Conservation (phyloP, 2,113 vertebrate species). For the Alligator mississippiensis region DNA sequence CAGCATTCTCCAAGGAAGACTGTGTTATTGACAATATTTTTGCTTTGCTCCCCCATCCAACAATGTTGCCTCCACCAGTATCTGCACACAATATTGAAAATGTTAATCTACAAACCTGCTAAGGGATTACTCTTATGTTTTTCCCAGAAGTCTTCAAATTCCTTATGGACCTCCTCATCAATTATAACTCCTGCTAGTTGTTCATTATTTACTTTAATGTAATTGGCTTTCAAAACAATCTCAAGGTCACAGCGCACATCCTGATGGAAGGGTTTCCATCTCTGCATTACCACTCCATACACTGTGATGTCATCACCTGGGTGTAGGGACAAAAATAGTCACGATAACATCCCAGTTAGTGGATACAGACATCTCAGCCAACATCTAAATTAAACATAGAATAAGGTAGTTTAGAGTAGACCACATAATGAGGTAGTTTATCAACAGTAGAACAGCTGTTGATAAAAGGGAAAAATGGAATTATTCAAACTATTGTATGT, state of each 20-base stretch:
- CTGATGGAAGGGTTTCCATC: constrained; percentile 90
- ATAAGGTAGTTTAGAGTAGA: neutral
- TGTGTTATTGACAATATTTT: no score
- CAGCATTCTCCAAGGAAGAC: neutral
- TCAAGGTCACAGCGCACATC: constrained; percentile 89
- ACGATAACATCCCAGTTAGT: neutral
- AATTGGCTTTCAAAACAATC: constrained; percentile 94
- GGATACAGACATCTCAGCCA: neutral
- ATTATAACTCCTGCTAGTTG: constrained; percentile 81
- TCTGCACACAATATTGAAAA: neutral
- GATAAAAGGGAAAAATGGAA: neutral
- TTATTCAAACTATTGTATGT: neutral
- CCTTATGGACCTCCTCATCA: constrained; percentile 88
- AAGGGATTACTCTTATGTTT: constrained; percentile 83
- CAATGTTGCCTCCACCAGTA: neutral
- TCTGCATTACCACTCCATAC: constrained; percentile 92
- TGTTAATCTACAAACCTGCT: constrained; percentile 81
- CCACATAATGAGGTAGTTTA: neutral
- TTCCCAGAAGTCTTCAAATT: constrained; percentile 93
- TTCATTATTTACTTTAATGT: constrained; percentile 93
- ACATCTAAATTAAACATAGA: neutral
- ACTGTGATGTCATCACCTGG: constrained; percentile 94
- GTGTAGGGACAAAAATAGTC: neutral
- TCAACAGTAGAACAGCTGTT: neutral
- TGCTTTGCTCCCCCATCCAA: no score